phyloP scores from a whole-genome alignment of 2,888 invertebrate genomes.

The Limnephilus rhombicus region DNA sequence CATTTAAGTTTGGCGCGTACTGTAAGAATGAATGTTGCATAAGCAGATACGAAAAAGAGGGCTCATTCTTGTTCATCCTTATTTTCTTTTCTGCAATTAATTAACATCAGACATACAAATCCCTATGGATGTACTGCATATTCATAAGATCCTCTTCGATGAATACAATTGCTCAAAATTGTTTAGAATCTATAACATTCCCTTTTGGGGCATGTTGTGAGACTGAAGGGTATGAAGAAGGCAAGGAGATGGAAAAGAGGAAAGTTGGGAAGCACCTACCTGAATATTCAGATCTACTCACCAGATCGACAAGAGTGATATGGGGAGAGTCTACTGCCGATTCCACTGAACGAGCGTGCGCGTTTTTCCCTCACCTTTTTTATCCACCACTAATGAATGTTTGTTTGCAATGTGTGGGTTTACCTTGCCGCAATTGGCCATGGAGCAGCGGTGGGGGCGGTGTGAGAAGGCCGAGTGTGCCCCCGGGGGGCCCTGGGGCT shows the following conservation, averaged over 20 bases:
- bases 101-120: neutral
- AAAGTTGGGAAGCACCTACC: too few relatives aligned
- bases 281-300: too few relatives aligned
- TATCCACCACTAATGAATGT: neutral
- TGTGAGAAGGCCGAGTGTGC: slow-evolving; percentile 78
- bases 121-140: neutral
- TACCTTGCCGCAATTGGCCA: slow-evolving; percentile 92
- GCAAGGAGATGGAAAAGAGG: too few relatives aligned
- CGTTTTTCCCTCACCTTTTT: neutral
- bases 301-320: too few relatives aligned
- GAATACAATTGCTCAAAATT: neutral
- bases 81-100: neutral
- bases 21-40: neutral
- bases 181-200: too few relatives aligned
- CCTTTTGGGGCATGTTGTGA: too few relatives aligned
- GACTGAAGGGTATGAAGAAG: too few relatives aligned
- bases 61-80: neutral
- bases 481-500: slow-evolving; percentile 75
- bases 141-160: neutral
- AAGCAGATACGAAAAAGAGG: neutral
- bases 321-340: neutral
- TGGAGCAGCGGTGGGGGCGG: slow-evolving; percentile 92
- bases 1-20: too few relatives aligned
- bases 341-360: neutral
- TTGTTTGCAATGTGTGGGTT: neutral